phyloP scores from a whole-genome alignment of 2,888 invertebrate species.

The Mechanitis messenoides region DNA sequence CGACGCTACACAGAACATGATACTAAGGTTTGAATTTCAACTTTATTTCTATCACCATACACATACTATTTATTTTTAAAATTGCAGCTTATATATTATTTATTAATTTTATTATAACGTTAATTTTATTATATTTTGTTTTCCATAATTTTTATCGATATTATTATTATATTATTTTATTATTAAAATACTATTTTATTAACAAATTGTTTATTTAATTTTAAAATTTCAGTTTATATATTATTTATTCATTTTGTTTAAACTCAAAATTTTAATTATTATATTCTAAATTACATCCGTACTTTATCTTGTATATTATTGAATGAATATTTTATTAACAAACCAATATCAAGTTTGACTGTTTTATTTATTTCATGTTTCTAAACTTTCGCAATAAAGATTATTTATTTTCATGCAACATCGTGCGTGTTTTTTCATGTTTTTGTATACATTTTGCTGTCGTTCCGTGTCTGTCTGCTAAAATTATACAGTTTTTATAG shows the following conservation, averaged over 20 bases:
- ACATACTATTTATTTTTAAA: no score
- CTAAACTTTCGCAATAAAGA: not conserved
- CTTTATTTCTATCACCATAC: conserved; percentile 45
- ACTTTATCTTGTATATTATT: conserved; percentile 15
- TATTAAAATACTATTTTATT: no score
- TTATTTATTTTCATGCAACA: not conserved
- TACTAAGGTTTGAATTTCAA: conserved; percentile 72
- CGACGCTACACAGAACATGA: conserved; percentile 73
- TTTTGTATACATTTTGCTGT: conserved; percentile 4
- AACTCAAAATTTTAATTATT: no score
- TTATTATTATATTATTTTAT: no score
- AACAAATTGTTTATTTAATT: no score
- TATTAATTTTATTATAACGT: no score
- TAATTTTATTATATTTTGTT: no score
- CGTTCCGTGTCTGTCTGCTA: conserved; percentile 13
- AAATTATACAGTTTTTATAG: conserved; percentile 30
- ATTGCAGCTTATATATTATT: no score
- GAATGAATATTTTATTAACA: not conserved
- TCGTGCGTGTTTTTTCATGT: not conserved
- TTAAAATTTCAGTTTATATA: no score
- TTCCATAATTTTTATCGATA: no score
- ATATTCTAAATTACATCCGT: no score
- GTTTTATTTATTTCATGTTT: not conserved
- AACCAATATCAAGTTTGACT: not conserved
- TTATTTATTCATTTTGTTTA: no score